Conservation (phyloP, 2,888 invertebrate species). For the Metopia argyrocephala region DNA sequence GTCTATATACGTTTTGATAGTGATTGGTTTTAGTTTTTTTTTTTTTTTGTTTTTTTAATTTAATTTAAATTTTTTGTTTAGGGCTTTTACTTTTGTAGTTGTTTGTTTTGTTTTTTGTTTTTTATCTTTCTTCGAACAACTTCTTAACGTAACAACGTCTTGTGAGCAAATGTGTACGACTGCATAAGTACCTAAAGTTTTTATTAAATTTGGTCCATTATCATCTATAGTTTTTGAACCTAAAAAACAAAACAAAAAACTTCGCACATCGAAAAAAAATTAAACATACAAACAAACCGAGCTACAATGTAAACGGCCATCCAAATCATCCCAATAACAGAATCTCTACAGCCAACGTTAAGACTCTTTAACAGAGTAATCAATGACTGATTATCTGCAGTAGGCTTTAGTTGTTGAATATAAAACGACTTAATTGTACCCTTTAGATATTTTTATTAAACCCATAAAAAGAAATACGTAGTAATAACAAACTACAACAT, state of each 20-base stretch:
- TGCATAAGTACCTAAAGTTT: constrained; percentile 48
- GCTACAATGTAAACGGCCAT: not conserved
- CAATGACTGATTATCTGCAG: not conserved
- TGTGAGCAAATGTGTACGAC: constrained; percentile 53
- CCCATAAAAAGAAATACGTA: no score
- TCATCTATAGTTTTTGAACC: constrained; percentile 31
- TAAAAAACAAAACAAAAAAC: not conserved
- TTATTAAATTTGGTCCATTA: constrained; percentile 60
- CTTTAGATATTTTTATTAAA: no score
- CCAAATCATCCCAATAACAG: not conserved
- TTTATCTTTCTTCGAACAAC: constrained; percentile 32
- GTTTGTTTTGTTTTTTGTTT: constrained; percentile 28
- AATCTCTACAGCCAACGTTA: not conserved
- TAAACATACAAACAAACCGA: no score
- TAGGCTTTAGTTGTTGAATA: not conserved
- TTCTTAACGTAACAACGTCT: constrained; percentile 55
- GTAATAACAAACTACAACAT: no score
- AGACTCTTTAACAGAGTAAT: not conserved
- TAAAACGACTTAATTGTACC: not conserved
- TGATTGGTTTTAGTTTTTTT: not conserved
- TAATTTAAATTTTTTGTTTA: not conserved
- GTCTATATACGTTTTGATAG: not conserved
- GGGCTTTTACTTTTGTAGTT: not conserved
- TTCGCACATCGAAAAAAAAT: not conserved
- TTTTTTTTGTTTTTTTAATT: not conserved